Base-by-base conservation (phyloP, 2,113 vertebrate species). In the Electrona antarctica region DNA sequence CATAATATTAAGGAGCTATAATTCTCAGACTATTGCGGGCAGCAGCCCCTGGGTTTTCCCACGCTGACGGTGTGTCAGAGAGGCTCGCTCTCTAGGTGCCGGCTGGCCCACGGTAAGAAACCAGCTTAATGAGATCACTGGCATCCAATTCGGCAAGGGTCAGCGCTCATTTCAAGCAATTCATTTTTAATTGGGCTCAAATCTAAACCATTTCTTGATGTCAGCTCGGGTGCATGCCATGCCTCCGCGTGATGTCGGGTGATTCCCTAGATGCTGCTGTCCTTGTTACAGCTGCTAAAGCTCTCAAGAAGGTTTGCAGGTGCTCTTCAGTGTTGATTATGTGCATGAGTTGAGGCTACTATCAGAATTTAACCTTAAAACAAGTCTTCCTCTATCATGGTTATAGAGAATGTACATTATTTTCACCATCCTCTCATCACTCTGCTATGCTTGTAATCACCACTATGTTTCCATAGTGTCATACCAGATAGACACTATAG, bases 101-200 rank as follows among this genome's bases (percentile, higher is more conserved):
- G 58, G 80, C 84, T 83, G 14, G 11, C 64, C 67, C 76, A 68
- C 71, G 85, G 70, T 79, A 79, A 90, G 82, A 75, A 78, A 82
- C 73, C 75, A 58, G 71, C 67, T 77, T 91, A 91, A 92, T 93
- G 88, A 91, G 92, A 86, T 92, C 89, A 86, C 80, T 79, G 78
- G 80, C 81, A 82, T 89, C 86, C 89, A 89, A 90, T 92, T 91
- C 86, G 60, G 71, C 45, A 55, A 79, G 89, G 91, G 91, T 92
- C 90, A 91, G 75, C 49, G 62, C 89, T 91, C 87, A 89, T 90
- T 86, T 83, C 66, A 64, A 85, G 80, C 88, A 90, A 92, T 92
- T 92, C 89, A 76, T 85, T 90, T 92, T 92, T 93, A 92, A 93
- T 92, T 93, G 91, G 90, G 82, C 85, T 90, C 81, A 90, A 90